phyloP scores from a whole-genome alignment of 2,797 vertebrate genomes.

The Onychomys leucogaster region DNA sequence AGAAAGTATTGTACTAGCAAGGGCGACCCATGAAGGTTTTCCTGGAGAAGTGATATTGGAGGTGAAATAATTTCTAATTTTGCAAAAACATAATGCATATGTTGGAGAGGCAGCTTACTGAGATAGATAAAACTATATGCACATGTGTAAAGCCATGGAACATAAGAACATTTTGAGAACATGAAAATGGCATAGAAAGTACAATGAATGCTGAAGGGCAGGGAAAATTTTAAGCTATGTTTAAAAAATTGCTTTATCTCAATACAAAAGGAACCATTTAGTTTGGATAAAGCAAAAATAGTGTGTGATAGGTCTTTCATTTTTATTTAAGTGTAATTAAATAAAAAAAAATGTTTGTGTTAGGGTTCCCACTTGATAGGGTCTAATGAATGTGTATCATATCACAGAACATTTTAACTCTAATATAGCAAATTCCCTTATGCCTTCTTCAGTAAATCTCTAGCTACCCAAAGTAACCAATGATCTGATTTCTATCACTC shows the following conservation, averaged over 20 bases:
- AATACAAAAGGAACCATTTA: neutral
- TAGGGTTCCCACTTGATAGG: neutral
- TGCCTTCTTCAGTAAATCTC: neutral
- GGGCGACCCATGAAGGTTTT: neutral
- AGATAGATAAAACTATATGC: neutral
- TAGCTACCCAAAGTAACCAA: neutral
- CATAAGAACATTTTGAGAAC: slow-evolving; percentile 16
- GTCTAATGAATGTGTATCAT: slow-evolving; percentile 3
- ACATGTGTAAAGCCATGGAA: neutral
- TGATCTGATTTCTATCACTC: neutral
- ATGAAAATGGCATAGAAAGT: neutral
- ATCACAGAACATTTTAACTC: neutral
- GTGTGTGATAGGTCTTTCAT: neutral
- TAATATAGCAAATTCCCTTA: neutral
- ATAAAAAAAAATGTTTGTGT: neutral
- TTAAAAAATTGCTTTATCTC: neutral
- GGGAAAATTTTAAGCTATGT: neutral
- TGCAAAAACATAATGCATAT: neutral
- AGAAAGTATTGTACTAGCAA: neutral
- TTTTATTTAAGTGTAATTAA: slow-evolving; percentile 29
- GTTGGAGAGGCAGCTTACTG: neutral
- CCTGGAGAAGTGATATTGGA: slow-evolving; percentile 23
- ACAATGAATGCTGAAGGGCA: neutral
- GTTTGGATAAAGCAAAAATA: neutral
- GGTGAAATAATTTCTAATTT: neutral